Evolutionary conservation across 1,140 invertebrate genomes (phyloP), one percentile per base, ranked within the genome.

Genomic region (Drosophila aff.): DNA sequence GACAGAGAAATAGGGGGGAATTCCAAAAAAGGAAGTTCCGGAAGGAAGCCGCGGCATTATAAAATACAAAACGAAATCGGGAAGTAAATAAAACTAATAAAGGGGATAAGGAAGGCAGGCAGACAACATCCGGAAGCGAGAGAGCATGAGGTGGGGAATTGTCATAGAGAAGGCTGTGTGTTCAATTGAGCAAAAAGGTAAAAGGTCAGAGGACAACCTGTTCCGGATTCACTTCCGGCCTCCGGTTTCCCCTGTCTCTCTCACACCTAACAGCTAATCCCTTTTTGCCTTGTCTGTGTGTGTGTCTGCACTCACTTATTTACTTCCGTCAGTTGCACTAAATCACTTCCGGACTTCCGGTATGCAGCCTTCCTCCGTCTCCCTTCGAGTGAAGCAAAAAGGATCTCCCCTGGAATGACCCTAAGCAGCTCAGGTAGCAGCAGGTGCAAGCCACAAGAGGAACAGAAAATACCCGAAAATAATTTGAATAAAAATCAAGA

Each of bases 31-130:
- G 59, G 52, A 66, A 76, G 61, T 67, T 65, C 46, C 44, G 36
- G 64, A 59, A 76, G 75, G 65, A 68, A 75, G 65, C 31, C 53
- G 68, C 40, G 40, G 18, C 40, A 60, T 64, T 57, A 41, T 38
- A 44, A 57, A 44, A 72, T 16, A 66, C 55, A 61, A 73, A 52
- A 55, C 47, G 36, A 63, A 71, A 87, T 50, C 84, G 61, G 84
- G 84, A 87, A 87, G 84, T 90, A 89, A 89, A 89, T 89, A 84
- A 89, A 89, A 89, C 85, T 89, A 89, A 89, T 89, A 83, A 87
- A 64, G 63, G 52, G 65, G 26, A 41, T 57, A 73, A 60, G 67
- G 59, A 81, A 71, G 75, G 79, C 57, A 79, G 69, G 63, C 79
- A 71, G 68, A 75, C 77, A 67, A 79, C 84, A 66, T 87, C 84